Evolutionary conservation across 2,113 vertebrate genomes (phyloP).

Genomic region (Bubo scandiacus): DNA sequence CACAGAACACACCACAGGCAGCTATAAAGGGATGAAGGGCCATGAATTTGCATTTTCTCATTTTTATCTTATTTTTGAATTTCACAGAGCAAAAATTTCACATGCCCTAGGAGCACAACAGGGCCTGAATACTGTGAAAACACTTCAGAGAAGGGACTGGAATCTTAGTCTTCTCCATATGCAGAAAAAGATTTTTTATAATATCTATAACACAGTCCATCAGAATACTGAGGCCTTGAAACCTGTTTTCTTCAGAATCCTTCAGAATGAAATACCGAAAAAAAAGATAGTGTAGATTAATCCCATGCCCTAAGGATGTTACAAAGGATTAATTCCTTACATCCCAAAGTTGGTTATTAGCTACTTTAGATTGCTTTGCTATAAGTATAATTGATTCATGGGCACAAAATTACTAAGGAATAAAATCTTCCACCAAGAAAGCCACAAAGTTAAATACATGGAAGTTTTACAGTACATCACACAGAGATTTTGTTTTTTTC

Average conservation of each 20-base stretch:
- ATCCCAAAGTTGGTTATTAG: neutral
- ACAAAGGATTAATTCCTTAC: neutral
- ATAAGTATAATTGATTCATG: neutral
- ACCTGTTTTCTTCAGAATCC: neutral
- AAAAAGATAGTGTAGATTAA: neutral
- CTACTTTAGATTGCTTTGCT: neutral
- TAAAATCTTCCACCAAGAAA: neutral
- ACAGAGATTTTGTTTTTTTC: neutral
- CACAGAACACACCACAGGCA: neutral
- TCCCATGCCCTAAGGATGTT: neutral
- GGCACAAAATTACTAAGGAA: neutral
- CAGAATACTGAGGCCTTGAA: neutral
- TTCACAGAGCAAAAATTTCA: neutral
- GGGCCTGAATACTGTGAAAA: neutral
- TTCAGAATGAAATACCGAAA: neutral
- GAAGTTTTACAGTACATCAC: neutral
- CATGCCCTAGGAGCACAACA: neutral
- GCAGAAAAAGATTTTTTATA: neutral
- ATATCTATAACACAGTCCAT: neutral
- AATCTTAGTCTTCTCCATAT: neutral
- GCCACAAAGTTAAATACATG: neutral
- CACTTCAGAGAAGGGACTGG: neutral
- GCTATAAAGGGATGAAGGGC: neutral
- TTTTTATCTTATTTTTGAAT: neutral
- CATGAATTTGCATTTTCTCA: neutral